Evolutionary conservation across 2,888 invertebrate species (phyloP), one percentile per base, ranked within the genome.

Genomic region (Troides oblongomaculatus): DNA sequence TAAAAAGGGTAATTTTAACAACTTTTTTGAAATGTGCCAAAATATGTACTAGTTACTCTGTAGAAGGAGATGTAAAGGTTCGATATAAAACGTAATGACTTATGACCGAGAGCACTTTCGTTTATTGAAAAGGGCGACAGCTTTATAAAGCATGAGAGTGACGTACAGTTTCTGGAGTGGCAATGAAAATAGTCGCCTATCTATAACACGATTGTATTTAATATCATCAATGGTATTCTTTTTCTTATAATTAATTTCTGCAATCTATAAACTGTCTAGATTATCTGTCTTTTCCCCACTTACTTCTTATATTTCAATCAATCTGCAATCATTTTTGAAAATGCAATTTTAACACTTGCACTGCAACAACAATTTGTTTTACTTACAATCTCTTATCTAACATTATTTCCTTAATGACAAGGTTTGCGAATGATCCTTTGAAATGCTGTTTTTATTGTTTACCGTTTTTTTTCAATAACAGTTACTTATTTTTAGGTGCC

Each of bases 21-120:
- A 65, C 64, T 18, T 50, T 14, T 65, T 69, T 62, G 64, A 62
- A n/a, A 23, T 58, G 30, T 30, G 56, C 62, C 8, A n/a, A 65
- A 66, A 69, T 60, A 67, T 71, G 72, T 74, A 72, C 73, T 72
- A 74, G 77, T 21, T 25, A 39, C 30, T 62, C 18, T 12, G 30
- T 21, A n/a, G 56, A 36, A 21, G 14, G 12, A 53, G 39, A 61
- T 43, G 25, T 39, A 61, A 66, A 50, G n/a, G 56, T 30, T 66
- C 30, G 36, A 43, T 50, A 59, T 59, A 65, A 59, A 65, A 25
- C 7, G 39, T 23, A 23, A 30, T 18, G 12, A 5, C 46, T 65
- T n/a, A 59, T 46, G 43, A 60, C 36, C 36, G 53, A 59, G 66
- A 36, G 60, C 60, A 60, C 53, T 60, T 60, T 61, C 43, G 36